Evolutionary conservation across 2,797 vertebrate species (phyloP).

Genomic region (Pristis pectinata): DNA sequence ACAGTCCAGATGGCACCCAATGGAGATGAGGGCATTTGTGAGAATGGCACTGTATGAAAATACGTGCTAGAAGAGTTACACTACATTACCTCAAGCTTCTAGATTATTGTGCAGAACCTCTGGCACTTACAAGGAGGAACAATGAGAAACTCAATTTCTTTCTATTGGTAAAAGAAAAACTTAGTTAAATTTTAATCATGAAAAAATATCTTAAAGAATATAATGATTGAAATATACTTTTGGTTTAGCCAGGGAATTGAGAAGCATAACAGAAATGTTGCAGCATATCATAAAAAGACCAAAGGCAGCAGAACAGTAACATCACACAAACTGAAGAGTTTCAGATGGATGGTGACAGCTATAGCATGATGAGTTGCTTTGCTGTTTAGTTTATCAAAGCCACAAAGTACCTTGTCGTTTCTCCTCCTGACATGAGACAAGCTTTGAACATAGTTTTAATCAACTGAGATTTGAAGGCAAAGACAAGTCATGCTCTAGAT

Average conservation of each 20-base stretch:
- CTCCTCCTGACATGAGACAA: neutral
- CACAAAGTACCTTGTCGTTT: neutral
- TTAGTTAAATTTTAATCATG: neutral
- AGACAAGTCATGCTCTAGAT: neutral
- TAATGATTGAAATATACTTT: neutral
- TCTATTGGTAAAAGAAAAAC: neutral
- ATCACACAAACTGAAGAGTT: neutral
- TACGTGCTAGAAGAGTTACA: neutral
- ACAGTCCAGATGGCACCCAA: too few species aligned
- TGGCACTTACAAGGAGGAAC: neutral
- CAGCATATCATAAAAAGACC: neutral
- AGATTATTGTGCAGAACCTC: too few species aligned
- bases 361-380: neutral
- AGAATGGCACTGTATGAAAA: neutral
- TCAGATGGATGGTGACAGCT: neutral
- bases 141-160: neutral
- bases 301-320: neutral
- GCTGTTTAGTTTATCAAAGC: neutral
- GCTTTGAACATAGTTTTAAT: neutral
- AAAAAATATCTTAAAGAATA: neutral
- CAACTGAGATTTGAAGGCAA: neutral
- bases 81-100: too few species aligned
- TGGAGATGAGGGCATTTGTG: neutral
- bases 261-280: too few species aligned
- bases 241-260: neutral